phyloP scores from a whole-genome alignment of 2,888 invertebrate species.

The Nesidiocoris tenuis region DNA sequence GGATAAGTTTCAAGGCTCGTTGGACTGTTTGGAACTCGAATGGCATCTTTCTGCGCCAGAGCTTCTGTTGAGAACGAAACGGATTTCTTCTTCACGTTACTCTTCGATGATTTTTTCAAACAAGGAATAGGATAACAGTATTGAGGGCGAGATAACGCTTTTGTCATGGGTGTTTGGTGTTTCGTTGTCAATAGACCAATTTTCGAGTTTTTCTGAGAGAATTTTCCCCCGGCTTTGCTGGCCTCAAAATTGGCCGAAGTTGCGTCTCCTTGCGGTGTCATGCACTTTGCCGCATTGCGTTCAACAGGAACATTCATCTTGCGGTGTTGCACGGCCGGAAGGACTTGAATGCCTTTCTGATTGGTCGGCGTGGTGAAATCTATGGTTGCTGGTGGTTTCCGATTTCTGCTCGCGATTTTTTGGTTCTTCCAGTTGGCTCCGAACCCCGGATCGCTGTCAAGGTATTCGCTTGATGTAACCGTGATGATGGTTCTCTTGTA shows the following conservation, averaged over 20 bases:
- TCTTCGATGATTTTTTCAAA: constrained; percentile 6
- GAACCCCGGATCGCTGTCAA: not conserved
- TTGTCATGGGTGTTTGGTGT: no score
- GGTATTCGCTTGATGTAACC: constrained; percentile 10
- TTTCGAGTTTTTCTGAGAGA: no score
- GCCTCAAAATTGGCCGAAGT: no score
- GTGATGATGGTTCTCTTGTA: constrained; percentile 29
- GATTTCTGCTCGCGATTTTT: not conserved
- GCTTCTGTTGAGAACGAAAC: not conserved
- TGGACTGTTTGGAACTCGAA: not conserved
- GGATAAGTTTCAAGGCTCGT: not conserved
- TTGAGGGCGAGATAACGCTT: no score
- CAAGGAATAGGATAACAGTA: constrained; percentile 1
- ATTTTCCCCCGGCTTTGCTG: no score
- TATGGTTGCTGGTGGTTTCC: no score
- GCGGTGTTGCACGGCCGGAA: not conserved
- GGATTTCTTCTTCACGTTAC: constrained; percentile 2
- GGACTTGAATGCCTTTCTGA: not conserved
- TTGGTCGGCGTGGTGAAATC: not conserved
- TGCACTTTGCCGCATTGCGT: not conserved
- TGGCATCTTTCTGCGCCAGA: not conserved
- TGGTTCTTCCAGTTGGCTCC: not conserved
- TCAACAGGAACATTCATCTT: not conserved
- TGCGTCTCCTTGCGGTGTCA: not conserved
- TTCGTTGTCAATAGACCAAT: no score